Base-by-base conservation (phyloP, 2,888 invertebrate genomes). In the Thymelicus lineola region DNA sequence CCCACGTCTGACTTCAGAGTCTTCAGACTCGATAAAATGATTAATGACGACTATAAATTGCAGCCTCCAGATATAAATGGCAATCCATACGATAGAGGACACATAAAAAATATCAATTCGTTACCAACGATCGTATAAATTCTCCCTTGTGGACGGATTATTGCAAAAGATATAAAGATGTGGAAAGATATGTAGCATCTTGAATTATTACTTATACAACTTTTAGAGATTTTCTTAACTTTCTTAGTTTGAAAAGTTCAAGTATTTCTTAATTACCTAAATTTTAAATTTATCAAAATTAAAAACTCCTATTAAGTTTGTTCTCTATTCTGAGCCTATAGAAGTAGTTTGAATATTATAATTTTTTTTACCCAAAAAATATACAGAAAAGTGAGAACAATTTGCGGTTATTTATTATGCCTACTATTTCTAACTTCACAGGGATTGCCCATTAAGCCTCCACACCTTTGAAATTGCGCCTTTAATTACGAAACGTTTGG, bases 51-150 rank as follows among this genome's bases (percentile, higher is more conserved):
- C 83, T 80, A 90, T 89, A 90, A 89, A 89, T 90, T 86, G 86
- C 88, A 89, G 87, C 79, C 80, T 81, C 78, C 76, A 79, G 86
- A 86, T 87, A 90, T 88, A 86, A 89, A 90, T 88, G 85, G 81
- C 80, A 81, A 81, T 82, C 81, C 83, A 88, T 86, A 82, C 77
- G 77, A 77, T 75, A 77, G 79, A 87, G 82, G 81, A 79, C 83
- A 86, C 85, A 86, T 86, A 87, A 88, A 89, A 90, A 87, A 89
- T 89, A 88, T 88, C 85, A 89, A 89, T 91, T 87, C 84, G 85
- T 86, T 83, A 85, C 80, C 82, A 85, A 77, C 79, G 80, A 85
- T 82, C 79, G 77, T 76, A 75, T 76, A 82, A 81, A 79, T 82
- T 81, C 77, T 75, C 75, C 74, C 79, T 55, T 66, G 76, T 76